Evolutionary conservation across 2,888 invertebrate species (phyloP).

Genomic region (Ashinkailepas kermadecensis): DNA sequence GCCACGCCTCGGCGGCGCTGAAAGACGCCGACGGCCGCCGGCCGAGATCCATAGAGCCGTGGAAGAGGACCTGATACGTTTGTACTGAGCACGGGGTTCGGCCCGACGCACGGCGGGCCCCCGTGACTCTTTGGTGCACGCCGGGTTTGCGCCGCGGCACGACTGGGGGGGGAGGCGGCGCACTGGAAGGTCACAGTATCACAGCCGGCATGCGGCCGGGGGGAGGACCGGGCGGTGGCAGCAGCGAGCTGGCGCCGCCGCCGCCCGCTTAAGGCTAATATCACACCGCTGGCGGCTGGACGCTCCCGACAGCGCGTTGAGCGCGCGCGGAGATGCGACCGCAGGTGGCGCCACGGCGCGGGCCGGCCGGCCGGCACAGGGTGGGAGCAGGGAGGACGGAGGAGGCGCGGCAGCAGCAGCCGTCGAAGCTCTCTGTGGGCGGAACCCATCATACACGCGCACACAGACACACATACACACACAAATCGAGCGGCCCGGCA

Average conservation of each 20-base stretch:
- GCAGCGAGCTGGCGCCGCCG: background rate
- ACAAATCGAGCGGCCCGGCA: background rate
- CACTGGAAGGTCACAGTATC: constrained; percentile 12
- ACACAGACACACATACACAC: background rate
- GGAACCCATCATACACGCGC: background rate
- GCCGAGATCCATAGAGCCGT: background rate
- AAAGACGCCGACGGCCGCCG: background rate
- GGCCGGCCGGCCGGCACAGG: background rate
- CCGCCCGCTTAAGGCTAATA: constrained; percentile 7
- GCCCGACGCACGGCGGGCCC: background rate
- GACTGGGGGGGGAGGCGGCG: too few species aligned
- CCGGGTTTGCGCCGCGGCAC: too few species aligned
- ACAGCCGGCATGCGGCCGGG: background rate
- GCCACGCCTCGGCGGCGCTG: background rate
- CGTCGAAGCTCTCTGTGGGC: background rate
- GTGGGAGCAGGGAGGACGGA: background rate
- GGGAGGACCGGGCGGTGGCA: background rate
- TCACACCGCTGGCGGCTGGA: background rate
- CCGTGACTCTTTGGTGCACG: too few species aligned
- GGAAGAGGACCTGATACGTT: constrained; percentile 7
- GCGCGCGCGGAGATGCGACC: background rate
- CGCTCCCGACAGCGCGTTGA: background rate
- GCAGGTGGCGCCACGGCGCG: background rate
- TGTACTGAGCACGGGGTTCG: background rate
- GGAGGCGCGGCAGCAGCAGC: background rate